These are phyloP conservation scores for Vespertilio murinus DNA, from an alignment of 2,797 vertebrate genomes.

Conservation along the genomic window DNA sequence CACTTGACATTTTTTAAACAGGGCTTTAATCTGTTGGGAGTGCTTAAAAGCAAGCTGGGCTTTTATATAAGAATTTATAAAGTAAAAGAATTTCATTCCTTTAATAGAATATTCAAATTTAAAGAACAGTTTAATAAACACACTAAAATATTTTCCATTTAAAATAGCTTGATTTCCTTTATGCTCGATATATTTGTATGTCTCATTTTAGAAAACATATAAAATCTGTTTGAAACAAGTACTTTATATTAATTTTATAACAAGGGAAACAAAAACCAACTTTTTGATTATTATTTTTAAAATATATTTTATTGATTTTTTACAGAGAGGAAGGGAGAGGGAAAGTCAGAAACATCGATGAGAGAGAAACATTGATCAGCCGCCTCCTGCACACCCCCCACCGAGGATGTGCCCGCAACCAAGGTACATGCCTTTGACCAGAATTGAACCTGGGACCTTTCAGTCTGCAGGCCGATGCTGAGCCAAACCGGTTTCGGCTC, in stretches of 20 bases:
- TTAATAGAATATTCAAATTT: not conserved
- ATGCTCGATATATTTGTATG: not conserved
- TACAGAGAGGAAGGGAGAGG: too few relatives aligned
- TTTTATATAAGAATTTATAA: not conserved
- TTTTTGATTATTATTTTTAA: not conserved
- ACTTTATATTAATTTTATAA: not conserved
- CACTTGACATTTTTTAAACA: not conserved
- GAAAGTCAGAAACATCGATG: too few relatives aligned
- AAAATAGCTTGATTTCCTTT: constrained; percentile 6
- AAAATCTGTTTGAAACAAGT: not conserved
- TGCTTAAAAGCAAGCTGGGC: not conserved
- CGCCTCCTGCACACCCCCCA: too few relatives aligned
- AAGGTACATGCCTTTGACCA: too few relatives aligned
- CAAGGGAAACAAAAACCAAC: not conserved
- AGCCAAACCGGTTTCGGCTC: not conserved
- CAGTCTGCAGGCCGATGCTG: too few relatives aligned
- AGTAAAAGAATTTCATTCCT: not conserved
- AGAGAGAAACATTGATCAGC: too few relatives aligned
- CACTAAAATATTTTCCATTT: constrained; percentile 9
- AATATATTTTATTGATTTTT: too few relatives aligned
- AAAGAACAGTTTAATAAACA: not conserved
- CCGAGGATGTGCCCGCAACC: too few relatives aligned
- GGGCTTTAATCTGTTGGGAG: not conserved
- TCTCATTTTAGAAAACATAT: not conserved
- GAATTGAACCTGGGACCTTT: too few relatives aligned